These are phyloP conservation scores for Callosobruchus maculatus DNA, from an alignment of 2,888 invertebrate species.

Conservation along the genomic window DNA sequence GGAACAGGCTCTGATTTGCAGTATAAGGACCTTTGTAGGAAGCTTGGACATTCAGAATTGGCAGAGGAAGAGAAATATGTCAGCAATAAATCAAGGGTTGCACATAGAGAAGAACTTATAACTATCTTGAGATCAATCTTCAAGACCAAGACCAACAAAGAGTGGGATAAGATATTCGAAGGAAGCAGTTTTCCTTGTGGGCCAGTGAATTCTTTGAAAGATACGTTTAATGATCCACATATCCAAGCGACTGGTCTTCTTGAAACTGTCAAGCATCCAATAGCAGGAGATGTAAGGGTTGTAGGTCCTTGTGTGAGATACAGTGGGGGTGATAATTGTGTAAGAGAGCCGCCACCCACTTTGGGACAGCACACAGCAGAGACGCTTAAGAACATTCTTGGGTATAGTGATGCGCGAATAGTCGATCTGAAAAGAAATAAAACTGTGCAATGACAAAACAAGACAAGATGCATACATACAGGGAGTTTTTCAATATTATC, in stretches of 20 bases:
- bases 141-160: conserved; percentile 62
- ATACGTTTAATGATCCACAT: conserved; percentile 88
- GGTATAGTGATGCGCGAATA: conserved; percentile 61
- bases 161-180: conserved; percentile 73
- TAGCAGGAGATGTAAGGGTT: conserved; percentile 67
- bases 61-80: conserved; percentile 60
- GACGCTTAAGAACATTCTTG: conserved; percentile 65
- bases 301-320: conserved; percentile 86
- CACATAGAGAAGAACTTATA: conserved; percentile 69
- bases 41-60: conserved; percentile 61
- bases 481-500: no score
- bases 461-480: no score
- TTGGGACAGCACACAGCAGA: conserved; percentile 85
- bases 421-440: conserved; percentile 48
- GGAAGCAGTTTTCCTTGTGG: conserved; percentile 81
- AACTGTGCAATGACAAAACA: conserved; percentile 47
- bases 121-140: conserved; percentile 57
- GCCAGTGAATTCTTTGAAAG: conserved; percentile 80
- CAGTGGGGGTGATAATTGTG: conserved; percentile 67
- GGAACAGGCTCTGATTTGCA: conserved; percentile 85
- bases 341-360: conserved; percentile 73
- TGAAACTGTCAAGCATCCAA: conserved; percentile 66
- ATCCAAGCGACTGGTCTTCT: conserved; percentile 70
- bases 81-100: conserved; percentile 72
- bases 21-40: conserved; percentile 68